These are phyloP conservation scores for Emydocephalus ijimae DNA, from an alignment of 2,113 vertebrate species.

Conservation along the genomic window DNA sequence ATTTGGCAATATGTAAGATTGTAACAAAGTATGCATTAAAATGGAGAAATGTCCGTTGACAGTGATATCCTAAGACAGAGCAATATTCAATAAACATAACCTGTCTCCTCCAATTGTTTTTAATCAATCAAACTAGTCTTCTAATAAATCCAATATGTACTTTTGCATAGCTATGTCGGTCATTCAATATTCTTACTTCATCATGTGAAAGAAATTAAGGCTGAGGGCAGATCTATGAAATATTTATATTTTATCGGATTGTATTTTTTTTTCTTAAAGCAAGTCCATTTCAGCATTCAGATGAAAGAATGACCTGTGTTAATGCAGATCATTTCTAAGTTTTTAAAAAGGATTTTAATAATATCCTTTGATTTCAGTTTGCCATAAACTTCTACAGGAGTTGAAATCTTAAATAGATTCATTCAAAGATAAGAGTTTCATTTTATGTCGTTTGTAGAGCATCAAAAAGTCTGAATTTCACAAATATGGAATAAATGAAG, in stretches of 20 bases:
- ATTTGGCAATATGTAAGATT: not conserved
- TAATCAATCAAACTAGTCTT: constrained; percentile 22
- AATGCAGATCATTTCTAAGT: not conserved
- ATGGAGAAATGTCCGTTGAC: not conserved
- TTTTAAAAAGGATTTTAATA: not conserved
- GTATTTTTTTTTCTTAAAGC: constrained; percentile 11
- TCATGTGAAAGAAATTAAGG: constrained; percentile 14
- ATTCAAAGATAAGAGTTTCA: not conserved
- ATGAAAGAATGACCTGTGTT: constrained; percentile 2
- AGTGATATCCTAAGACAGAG: not conserved
- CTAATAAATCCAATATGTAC: constrained; percentile 22
- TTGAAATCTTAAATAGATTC: not conserved
- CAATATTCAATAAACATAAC: not conserved
- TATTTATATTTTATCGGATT: constrained; percentile 13
- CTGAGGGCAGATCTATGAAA: not conserved
- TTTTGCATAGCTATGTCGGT: not conserved
- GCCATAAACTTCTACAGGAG: not conserved
- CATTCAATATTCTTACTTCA: constrained; percentile 4
- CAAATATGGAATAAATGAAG: not conserved
- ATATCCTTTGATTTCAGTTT: not conserved
- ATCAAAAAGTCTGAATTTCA: not conserved
- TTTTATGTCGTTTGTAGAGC: not conserved
- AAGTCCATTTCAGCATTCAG: not conserved
- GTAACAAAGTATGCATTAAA: not conserved
- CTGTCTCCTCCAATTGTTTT: constrained; percentile 17